Base-by-base conservation (phyloP, 2,797 vertebrate species). In the Amblyopsis hoosieri region DNA sequence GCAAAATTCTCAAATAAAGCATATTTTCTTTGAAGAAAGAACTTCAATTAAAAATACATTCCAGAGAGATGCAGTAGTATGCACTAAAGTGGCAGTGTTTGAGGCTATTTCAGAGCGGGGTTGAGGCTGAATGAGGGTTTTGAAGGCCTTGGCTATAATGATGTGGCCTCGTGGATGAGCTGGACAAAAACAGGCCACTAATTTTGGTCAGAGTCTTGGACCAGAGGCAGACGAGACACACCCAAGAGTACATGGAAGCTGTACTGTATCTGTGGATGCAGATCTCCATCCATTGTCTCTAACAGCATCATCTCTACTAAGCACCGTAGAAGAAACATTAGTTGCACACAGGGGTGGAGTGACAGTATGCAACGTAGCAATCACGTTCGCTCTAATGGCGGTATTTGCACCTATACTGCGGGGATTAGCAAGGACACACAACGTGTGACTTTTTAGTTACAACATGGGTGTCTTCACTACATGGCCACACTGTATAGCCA, bases 151-250 rank as follows among this genome's bases (percentile, higher is more conserved):
- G 61, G 78, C 64, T 91, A 83, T 92, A 92, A 92, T 91, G 88
- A 92, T 92, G 87, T 87, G 91, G 91, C 84, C 76, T 74, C 46
- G 73, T 77, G 75, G 81, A 80, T 50, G 76, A 72, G 75, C 84
- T 10, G 81, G 81, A 89, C 90, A 80, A 85, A 89, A 87, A 84
- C 78, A 91, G 82, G 80, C 85, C 89, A 88, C 69, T 90, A 86
- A 92, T 93, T 93, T 90, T 92, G 92, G 92, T 93, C 84, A 86
- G 78, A 76, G 57, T 74, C 68, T 4, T 29, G 69, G 81, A 42
- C 37, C 37, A 42, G 37, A 42, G 37, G 7, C 37, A 42, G 37
- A 42, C 37, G 3, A 42, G 37, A 42, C 37, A 42, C 37, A 42
- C 37, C 37, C 37, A 42, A 42, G 6, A 68, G 3, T 23, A 23